Conservation (phyloP, 2,797 vertebrate genomes). For the Capromys pilorides region DNA sequence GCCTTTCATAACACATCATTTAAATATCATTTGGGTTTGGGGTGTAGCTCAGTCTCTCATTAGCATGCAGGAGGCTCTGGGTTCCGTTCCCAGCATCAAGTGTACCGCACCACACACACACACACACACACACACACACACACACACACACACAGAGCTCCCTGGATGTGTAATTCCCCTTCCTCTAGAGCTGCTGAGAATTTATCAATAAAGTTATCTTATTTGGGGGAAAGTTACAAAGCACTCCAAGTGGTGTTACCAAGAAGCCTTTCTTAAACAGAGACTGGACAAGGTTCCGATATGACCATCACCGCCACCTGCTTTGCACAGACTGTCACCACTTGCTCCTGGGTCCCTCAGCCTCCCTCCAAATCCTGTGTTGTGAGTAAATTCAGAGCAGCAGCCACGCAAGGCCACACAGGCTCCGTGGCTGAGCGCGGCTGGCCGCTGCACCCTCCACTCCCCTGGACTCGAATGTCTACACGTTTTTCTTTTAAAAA, state of each 20-base stretch:
- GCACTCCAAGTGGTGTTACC: neutral
- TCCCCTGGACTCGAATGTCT: neutral
- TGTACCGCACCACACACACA: neutral
- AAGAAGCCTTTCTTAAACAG: neutral
- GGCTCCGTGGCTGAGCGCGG: neutral
- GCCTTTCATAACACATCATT: conserved; percentile 20
- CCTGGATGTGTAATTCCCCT: neutral
- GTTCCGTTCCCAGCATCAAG: neutral
- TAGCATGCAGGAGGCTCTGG: neutral
- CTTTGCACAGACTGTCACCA: neutral
- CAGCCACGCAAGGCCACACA: fast-evolving
- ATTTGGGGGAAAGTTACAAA: neutral
- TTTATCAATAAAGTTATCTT: neutral
- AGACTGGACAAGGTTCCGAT: neutral
- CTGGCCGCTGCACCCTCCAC: fast-evolving
- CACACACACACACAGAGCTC: neutral
- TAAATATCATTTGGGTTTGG: neutral
- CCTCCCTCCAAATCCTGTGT: neutral
- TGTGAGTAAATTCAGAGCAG: neutral
- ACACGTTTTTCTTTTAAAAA: conserved; percentile 29
- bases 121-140: neutral
- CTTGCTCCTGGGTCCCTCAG: neutral
- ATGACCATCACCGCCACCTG: too few species aligned
- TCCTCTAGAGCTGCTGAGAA: neutral
- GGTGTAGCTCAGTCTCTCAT: neutral